Evolutionary conservation across 2,113 vertebrate species (phyloP).

Genomic region (Nothobranchius furzeri): DNA sequence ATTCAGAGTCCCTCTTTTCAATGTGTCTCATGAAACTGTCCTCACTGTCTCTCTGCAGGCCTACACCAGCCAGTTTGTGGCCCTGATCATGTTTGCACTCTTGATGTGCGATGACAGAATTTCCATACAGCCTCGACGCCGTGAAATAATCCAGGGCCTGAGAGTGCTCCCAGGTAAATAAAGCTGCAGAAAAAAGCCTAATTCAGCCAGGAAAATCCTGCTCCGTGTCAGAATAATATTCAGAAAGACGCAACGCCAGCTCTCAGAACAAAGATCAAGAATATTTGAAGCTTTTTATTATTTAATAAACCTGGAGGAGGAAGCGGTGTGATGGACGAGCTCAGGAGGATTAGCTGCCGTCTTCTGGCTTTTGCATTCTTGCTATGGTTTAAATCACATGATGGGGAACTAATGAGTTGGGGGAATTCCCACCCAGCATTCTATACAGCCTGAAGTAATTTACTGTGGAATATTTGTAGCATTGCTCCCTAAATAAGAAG

Average conservation of each 20-base stretch:
- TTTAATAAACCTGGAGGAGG: constrained; percentile 20
- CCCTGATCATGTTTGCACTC: constrained; percentile 96
- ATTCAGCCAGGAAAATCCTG: constrained; percentile 4
- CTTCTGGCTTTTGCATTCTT: constrained; percentile 40
- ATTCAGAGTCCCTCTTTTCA: not conserved
- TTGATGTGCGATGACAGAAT: constrained; percentile 98
- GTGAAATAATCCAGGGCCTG: constrained; percentile 93
- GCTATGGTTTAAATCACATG: constrained; percentile 61
- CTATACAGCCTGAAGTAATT: constrained; percentile 1
- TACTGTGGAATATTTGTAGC: not conserved
- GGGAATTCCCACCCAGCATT: constrained; percentile 22
- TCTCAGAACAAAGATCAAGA: constrained; percentile 11
- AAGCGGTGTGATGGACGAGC: constrained; percentile 2
- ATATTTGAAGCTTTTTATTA: constrained; percentile 12
- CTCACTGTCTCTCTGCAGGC: constrained; percentile 77
- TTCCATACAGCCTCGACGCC: constrained; percentile 94
- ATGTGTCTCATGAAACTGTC: constrained; percentile 1
- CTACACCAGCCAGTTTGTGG: constrained; percentile 97
- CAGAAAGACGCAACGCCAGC: constrained; percentile 1
- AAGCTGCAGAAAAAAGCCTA: not conserved
- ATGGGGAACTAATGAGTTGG: constrained; percentile 46
- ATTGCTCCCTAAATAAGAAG: not conserved
- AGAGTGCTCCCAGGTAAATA: constrained; percentile 88
- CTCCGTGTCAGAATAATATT: constrained; percentile 18
- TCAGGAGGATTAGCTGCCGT: constrained; percentile 12